Conservation (phyloP, 2,113 vertebrate genomes). For the Paradoxurus hermaphroditus region DNA sequence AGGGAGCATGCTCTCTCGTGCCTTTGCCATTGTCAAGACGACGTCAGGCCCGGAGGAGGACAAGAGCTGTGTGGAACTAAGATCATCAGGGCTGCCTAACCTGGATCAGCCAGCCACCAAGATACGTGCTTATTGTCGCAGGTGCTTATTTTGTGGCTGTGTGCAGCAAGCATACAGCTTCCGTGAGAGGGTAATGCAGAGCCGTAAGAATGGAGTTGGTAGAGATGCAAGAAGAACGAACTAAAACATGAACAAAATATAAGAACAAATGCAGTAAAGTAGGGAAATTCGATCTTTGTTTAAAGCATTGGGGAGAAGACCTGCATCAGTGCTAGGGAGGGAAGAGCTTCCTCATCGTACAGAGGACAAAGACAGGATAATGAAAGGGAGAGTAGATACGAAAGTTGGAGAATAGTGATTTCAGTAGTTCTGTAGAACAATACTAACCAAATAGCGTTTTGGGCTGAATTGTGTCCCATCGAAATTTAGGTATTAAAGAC, state of each 20-base stretch:
- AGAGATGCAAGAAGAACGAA: background rate
- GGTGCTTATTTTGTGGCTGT: background rate
- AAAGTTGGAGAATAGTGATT: background rate
- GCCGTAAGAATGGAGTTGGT: background rate
- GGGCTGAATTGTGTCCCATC: background rate
- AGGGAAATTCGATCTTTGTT: background rate
- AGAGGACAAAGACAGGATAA: background rate
- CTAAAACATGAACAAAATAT: background rate
- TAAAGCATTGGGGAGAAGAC: background rate
- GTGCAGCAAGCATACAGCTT: background rate
- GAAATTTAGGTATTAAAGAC: background rate
- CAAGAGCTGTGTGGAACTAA: background rate
- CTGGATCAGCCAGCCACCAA: background rate
- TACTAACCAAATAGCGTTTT: background rate
- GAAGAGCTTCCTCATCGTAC: background rate
- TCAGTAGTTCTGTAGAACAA: background rate
- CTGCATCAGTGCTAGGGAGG: background rate
- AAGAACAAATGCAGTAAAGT: background rate
- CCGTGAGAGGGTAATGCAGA: background rate
- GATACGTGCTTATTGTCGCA: background rate
- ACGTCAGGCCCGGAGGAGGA: background rate
- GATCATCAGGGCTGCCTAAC: background rate
- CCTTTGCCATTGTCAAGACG: background rate
- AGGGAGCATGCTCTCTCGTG: background rate
- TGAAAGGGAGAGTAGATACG: background rate